Evolutionary conservation across 2,888 invertebrate genomes (phyloP).

Genomic region (Therioaphis trifolii): DNA sequence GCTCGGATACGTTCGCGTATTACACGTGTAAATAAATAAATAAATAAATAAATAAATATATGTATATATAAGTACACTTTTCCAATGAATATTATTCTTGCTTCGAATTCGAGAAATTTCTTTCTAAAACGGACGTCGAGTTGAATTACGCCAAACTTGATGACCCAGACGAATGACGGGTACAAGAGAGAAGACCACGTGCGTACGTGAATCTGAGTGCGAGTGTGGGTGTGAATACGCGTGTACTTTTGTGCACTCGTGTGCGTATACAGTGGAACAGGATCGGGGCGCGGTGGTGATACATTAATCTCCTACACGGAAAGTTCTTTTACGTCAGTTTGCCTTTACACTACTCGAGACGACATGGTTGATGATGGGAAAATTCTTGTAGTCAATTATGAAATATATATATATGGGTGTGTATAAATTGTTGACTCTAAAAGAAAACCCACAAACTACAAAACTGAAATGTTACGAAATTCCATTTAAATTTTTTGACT

Average conservation of each 20-base stretch:
- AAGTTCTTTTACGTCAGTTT: constrained; percentile 39
- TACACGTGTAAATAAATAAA: too few relatives aligned
- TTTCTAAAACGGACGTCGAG: constrained; percentile 16
- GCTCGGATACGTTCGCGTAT: too few relatives aligned
- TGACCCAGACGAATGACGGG: not conserved
- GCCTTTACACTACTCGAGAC: constrained; percentile 1
- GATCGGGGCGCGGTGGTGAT: not conserved
- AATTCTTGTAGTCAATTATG: constrained; percentile 36
- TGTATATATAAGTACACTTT: too few relatives aligned
- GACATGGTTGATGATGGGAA: constrained; percentile 24
- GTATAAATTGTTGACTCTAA: too few relatives aligned
- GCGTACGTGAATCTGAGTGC: too few relatives aligned
- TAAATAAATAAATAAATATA: too few relatives aligned
- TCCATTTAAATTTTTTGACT: too few relatives aligned
- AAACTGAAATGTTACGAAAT: too few relatives aligned
- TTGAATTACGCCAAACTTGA: constrained; percentile 38
- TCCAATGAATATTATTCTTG: constrained; percentile 6
- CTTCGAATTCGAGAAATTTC: not conserved
- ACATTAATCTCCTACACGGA: constrained; percentile 25
- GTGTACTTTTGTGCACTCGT: too few relatives aligned
- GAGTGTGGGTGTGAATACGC: too few relatives aligned
- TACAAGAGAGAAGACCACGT: not conserved
- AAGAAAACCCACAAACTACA: too few relatives aligned
- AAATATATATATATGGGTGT: not conserved
- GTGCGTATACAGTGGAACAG: not conserved